phyloP scores from a whole-genome alignment of 2,113 vertebrate species.

The Halcyon malimbica region DNA sequence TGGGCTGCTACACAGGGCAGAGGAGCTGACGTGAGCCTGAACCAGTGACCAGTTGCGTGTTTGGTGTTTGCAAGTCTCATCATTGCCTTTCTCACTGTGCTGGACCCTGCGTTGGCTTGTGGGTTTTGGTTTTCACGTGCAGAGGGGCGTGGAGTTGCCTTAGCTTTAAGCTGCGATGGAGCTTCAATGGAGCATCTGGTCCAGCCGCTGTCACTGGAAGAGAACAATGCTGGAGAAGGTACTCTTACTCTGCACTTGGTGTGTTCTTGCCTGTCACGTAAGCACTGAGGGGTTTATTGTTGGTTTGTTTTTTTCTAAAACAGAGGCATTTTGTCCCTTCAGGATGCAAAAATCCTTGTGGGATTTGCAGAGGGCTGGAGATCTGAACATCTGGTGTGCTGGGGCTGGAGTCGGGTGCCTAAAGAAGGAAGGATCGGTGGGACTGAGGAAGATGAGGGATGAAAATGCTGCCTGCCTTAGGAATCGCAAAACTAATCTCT shows the following conservation, averaged over 20 bases:
- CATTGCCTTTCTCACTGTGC: accelerated
- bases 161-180: not conserved
- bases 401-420: not conserved
- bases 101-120: not conserved
- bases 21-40: not conserved
- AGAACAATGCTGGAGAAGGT: not conserved
- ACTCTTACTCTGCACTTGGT: accelerated
- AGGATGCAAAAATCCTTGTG: not conserved
- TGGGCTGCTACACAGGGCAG: not conserved
- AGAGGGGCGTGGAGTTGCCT: not conserved
- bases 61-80: not conserved
- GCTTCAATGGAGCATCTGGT: not conserved
- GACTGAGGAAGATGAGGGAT: not conserved
- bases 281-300: not conserved
- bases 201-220: not conserved
- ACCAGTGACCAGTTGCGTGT: accelerated
- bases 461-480: not conserved
- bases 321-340: not conserved
- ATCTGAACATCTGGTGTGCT: not conserved
- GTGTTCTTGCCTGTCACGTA: not conserved
- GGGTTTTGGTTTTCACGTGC: not conserved
- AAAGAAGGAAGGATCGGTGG: not conserved
- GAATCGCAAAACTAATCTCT: not conserved
- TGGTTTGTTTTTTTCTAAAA: not conserved
- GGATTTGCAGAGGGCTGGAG: not conserved